phyloP scores from a whole-genome alignment of 2,797 vertebrate species.

The Hoplostethus mediterraneus region DNA sequence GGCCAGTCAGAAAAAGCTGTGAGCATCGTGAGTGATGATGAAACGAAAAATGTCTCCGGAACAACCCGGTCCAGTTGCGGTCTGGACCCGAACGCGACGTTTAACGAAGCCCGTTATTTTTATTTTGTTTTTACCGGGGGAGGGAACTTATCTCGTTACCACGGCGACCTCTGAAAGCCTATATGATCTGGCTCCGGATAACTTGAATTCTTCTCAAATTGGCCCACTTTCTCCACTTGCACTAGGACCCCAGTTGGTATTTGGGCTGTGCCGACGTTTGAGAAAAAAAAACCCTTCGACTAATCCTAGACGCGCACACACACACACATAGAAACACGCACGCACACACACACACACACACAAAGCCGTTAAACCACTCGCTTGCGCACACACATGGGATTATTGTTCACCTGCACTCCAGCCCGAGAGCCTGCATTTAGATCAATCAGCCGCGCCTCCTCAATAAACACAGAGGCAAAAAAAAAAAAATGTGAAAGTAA shows the following conservation, averaged over 20 bases:
- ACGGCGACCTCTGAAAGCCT: slow-evolving; percentile 66
- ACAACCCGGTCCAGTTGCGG: slow-evolving; percentile 12
- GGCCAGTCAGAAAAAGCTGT: neutral
- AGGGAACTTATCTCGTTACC: slow-evolving; percentile 57
- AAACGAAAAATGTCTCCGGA: too few species aligned
- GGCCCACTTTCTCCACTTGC: slow-evolving; percentile 45
- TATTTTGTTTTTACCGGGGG: too few species aligned
- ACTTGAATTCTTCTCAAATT: slow-evolving; percentile 75
- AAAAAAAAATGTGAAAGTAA: slow-evolving; percentile 68
- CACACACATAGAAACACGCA: slow-evolving; percentile 26
- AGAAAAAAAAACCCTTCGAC: slow-evolving; percentile 46
- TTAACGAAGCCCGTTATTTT: slow-evolving; percentile 76
- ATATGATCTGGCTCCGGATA: slow-evolving; percentile 69
- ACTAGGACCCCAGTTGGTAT: slow-evolving; percentile 58
- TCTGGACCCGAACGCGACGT: slow-evolving; percentile 52
- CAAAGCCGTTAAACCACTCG: slow-evolving; percentile 21
- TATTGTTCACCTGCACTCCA: slow-evolving; percentile 61
- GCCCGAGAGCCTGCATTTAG: slow-evolving; percentile 69
- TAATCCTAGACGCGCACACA: slow-evolving; percentile 40
- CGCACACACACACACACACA: neutral
- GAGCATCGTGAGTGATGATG: neutral
- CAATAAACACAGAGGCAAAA: slow-evolving; percentile 57
- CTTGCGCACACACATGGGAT: slow-evolving; percentile 13
- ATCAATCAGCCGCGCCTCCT: slow-evolving; percentile 53
- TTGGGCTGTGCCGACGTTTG: slow-evolving; percentile 47